phyloP scores from a whole-genome alignment of 2,113 vertebrate genomes.

The Arenaria interpres region DNA sequence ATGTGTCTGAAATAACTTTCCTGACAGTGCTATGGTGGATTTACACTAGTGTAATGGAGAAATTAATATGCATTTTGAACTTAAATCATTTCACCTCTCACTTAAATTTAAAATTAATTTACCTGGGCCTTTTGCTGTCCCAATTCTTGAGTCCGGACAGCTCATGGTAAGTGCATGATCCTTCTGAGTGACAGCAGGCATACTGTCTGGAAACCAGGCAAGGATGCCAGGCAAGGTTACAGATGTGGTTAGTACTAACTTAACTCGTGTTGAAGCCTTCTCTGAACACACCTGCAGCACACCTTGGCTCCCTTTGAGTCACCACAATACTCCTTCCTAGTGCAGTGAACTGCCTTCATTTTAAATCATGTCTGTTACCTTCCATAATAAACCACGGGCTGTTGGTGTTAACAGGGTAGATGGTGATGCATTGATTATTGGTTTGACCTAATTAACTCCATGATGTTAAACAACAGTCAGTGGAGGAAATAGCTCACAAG shows the following conservation, averaged over 20 bases:
- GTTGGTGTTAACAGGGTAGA: neutral
- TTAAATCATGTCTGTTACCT: neutral
- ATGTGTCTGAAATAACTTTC: neutral
- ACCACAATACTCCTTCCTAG: neutral
- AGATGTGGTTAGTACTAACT: neutral
- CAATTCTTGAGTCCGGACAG: neutral
- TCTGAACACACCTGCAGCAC: neutral
- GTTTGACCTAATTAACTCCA: conserved; percentile 48
- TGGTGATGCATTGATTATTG: conserved; percentile 33
- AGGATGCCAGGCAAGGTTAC: neutral
- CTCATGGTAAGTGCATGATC: neutral
- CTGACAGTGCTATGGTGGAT: neutral
- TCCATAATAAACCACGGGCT: neutral
- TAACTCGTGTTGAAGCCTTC: neutral
- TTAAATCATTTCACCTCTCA: neutral
- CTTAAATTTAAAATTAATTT: conserved; percentile 1
- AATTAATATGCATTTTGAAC: neutral
- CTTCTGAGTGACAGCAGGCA: neutral
- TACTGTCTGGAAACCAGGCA: neutral
- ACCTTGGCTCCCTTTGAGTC: neutral
- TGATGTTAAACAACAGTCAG: neutral
- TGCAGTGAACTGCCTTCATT: neutral
- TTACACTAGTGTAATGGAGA: neutral
- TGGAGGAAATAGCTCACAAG: neutral
- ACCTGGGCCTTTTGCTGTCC: neutral